Evolutionary conservation across 2,888 invertebrate genomes (phyloP).

Genomic region (Scaptomyza reducta): DNA sequence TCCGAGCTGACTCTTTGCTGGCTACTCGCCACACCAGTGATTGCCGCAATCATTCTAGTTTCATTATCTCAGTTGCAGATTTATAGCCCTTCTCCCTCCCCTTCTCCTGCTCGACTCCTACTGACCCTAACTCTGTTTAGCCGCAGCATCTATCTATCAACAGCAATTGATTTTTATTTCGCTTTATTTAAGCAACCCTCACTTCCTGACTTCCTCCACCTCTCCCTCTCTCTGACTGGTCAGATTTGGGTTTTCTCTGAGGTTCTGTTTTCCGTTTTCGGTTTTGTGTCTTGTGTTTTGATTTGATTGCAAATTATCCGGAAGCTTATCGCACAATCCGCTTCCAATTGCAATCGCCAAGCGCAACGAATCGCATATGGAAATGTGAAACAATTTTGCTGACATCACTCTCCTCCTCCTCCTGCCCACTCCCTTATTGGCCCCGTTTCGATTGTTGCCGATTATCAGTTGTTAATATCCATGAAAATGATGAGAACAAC

Average conservation of each 20-base stretch:
- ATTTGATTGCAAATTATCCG: constrained; percentile 51
- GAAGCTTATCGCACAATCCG: constrained; percentile 52
- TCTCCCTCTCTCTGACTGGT: constrained; percentile 27
- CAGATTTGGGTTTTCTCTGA: constrained; percentile 15
- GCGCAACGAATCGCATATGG: constrained; percentile 59
- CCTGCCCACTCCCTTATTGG: constrained; percentile 11
- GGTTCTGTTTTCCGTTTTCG: not conserved
- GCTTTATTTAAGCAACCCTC: constrained; percentile 43
- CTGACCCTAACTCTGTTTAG: constrained; percentile 24
- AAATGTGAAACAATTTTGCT: constrained; percentile 61
- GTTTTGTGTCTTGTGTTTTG: constrained; percentile 30
- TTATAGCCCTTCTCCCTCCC: constrained; percentile 49
- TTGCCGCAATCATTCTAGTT: constrained; percentile 83
- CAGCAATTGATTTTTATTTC: constrained; percentile 71
- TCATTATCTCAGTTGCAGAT: constrained; percentile 80
- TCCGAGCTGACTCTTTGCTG: constrained; percentile 6
- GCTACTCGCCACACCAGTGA: constrained; percentile 80
- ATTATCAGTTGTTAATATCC: constrained; percentile 80
- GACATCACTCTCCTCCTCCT: constrained; percentile 38
- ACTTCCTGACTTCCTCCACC: not conserved
- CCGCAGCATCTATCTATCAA: constrained; percentile 57
- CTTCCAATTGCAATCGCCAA: constrained; percentile 42
- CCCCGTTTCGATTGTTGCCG: constrained; percentile 71
- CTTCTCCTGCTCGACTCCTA: constrained; percentile 5
- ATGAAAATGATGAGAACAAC: constrained; percentile 72